These are phyloP conservation scores for Pseudonaja textilis DNA, from an alignment of 2,113 vertebrate species.

Conservation along the genomic window DNA sequence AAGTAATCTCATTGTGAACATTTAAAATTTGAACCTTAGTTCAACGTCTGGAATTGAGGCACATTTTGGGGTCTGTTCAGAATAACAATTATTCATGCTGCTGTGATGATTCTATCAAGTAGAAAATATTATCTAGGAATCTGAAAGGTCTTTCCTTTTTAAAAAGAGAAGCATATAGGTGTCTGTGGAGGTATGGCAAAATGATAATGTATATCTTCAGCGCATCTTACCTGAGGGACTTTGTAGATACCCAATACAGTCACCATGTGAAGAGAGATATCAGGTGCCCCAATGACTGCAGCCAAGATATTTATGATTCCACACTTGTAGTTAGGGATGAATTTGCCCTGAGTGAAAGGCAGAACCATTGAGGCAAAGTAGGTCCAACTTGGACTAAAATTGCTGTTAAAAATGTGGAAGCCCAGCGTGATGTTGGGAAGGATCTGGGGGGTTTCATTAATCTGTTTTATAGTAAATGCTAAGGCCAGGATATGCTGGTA, in stretches of 20 bases:
- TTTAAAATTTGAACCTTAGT: too few species aligned
- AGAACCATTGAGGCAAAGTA: too few species aligned
- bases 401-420: background rate
- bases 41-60: too few species aligned
- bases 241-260: background rate
- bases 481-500: background rate
- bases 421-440: background rate
- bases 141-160: background rate
- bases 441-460: background rate
- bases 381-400: background rate
- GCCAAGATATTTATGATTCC: background rate
- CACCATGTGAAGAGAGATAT: background rate
- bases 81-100: background rate
- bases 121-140: background rate
- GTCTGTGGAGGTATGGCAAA: background rate
- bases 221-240: background rate
- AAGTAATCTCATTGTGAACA: too few species aligned
- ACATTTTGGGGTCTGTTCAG: background rate
- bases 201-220: background rate
- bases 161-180: background rate
- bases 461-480: background rate
- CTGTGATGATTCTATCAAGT: fast-evolving
- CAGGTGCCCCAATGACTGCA: background rate
- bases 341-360: too few species aligned
- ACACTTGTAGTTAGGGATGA: background rate